These are phyloP conservation scores for Camponotus pennsylvanicus DNA, from an alignment of 1,140 invertebrate genomes.

Conservation along the genomic window DNA sequence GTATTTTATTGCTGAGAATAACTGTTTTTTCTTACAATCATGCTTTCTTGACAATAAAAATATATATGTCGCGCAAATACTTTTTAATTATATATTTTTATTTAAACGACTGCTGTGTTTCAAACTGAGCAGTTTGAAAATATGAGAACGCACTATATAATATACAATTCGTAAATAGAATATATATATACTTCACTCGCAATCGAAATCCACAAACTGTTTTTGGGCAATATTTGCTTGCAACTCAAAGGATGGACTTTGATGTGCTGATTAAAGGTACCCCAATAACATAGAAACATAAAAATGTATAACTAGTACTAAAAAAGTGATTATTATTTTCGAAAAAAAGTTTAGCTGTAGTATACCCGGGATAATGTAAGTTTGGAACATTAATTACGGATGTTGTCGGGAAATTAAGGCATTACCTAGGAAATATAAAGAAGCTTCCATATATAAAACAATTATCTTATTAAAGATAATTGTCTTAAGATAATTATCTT, in stretches of 20 bases:
- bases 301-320: neutral
- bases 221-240: constrained; percentile 37
- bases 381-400: constrained; percentile 55
- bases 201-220: constrained; percentile 20
- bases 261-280: constrained; percentile 35
- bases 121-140: neutral
- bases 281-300: neutral
- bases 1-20: constrained; percentile 21
- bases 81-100: neutral
- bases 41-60: constrained; percentile 16
- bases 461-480: neutral
- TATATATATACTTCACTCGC: neutral
- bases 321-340: constrained; percentile 43
- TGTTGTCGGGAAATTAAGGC: constrained; percentile 34
- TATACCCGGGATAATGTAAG: constrained; percentile 5
- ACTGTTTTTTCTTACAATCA: neutral
- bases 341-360: constrained; percentile 22
- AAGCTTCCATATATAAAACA: neutral
- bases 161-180: neutral
- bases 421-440: neutral
- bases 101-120: neutral
- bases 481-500: constrained; percentile 5
- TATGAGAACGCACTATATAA: neutral
- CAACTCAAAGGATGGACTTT: neutral
- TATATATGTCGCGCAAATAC: constrained; percentile 6